Conservation (phyloP, 2,888 invertebrate genomes). For the Eledona agricola region DNA sequence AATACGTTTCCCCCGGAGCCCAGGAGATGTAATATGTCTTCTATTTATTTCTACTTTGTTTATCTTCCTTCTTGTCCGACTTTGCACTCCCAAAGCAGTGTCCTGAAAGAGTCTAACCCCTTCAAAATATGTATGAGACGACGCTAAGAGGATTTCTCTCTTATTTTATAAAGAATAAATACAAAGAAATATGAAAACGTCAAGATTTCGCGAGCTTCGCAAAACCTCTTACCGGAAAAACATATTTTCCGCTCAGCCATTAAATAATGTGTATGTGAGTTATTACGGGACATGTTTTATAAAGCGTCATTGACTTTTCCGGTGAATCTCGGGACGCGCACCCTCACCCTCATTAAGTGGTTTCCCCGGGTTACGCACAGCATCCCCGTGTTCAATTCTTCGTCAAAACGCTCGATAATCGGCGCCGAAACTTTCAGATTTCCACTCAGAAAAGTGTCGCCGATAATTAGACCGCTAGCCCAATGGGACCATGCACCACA, state of each 20-base stretch:
- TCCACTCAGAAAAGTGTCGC: slow-evolving; percentile 6
- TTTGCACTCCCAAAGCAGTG: background rate
- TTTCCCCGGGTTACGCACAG: slow-evolving; percentile 62
- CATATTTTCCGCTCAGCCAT: slow-evolving; percentile 24
- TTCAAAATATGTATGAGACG: slow-evolving; percentile 28
- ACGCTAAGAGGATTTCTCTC: slow-evolving; percentile 34
- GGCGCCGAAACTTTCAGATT: too few species aligned
- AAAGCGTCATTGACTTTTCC: slow-evolving; percentile 54
- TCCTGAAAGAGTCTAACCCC: slow-evolving; percentile 26
- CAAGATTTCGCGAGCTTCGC: slow-evolving; percentile 23
- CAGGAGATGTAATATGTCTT: slow-evolving; percentile 26
- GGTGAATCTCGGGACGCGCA: slow-evolving; percentile 51
- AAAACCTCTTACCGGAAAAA: slow-evolving; percentile 18
- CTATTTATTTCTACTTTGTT: slow-evolving; percentile 35
- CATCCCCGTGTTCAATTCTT: too few species aligned
- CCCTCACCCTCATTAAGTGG: slow-evolving; percentile 59
- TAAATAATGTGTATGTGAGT: slow-evolving; percentile 29
- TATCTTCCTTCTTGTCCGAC: slow-evolving; percentile 21
- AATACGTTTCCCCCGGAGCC: slow-evolving; percentile 20
- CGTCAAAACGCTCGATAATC: too few species aligned
- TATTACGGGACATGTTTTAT: slow-evolving; percentile 43
- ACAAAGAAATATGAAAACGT: slow-evolving; percentile 37
- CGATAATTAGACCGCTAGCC: slow-evolving; percentile 1
- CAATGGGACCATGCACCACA: slow-evolving; percentile 5
- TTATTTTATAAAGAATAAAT: slow-evolving; percentile 34